Base-by-base conservation (phyloP, 2,797 vertebrate species). In the Chelon auratus region DNA sequence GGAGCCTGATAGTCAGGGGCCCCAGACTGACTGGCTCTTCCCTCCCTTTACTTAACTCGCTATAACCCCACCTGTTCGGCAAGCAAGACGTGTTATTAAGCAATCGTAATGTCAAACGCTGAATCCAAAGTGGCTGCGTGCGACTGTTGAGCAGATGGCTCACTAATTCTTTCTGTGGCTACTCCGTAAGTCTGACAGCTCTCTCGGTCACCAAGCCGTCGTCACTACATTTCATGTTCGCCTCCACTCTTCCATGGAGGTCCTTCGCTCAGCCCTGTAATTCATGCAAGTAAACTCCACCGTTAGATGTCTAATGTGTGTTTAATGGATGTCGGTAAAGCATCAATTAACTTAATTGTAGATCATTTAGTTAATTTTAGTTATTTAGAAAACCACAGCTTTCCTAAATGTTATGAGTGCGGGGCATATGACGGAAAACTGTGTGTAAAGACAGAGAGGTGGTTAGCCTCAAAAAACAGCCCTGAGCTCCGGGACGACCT, bases 361-460 rank as follows among this genome's bases (percentile, higher is more conserved):
- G 87, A 89, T 92, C 90, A 93, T 93, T 93, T 85, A 92, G 88
- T 91, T 93, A 91, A 94, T 91, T 93, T 92, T 78, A 93, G 92
- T 92, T 77, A 93, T 93, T 94, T 90, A 89, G 85, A 92, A 92
- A 93, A 92, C 89, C 89, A 68, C 82, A 91, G 87, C 87, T 89
- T 92, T 91, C 84, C 87, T 87, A 90, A 92, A 88, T 79, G 87
- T 91, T 89, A 78, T 45, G 82, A 89, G 84, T 74, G 86, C 48
- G 77, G 75, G 68, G 81, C 78, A 81, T 78, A 72, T 91, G 89
- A 89, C 78, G 83, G 89, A 88, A 85, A 82, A 83, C 75, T 77
- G 72, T 59, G 79, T 80, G 87, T 80, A 75, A 83, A 89, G 76
- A 81, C 85, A 76, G 82, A 87, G 70, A 36, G 53, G 62, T 62